phyloP scores from a whole-genome alignment of 2,113 vertebrate genomes.

The Crocuta crocuta region DNA sequence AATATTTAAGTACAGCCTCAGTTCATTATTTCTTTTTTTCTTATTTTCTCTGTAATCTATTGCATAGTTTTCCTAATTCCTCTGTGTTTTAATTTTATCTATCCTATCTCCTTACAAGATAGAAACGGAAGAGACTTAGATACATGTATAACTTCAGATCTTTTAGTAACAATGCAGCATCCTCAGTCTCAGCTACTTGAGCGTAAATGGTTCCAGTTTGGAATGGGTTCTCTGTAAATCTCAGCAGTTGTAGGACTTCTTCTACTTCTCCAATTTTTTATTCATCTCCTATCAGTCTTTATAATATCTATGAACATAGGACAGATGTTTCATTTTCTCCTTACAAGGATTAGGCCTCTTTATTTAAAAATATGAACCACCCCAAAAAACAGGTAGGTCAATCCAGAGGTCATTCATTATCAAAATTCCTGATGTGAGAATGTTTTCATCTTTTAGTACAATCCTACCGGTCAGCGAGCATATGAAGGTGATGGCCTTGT shows the following conservation, averaged over 20 bases:
- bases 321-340: background rate
- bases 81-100: slow-evolving; percentile 1
- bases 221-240: background rate
- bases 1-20: background rate
- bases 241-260: background rate
- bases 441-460: background rate
- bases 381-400: background rate
- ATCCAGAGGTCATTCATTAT: background rate
- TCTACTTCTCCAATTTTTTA: background rate
- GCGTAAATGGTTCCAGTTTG: background rate
- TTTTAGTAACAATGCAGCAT: background rate
- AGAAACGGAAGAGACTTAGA: background rate
- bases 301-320: background rate
- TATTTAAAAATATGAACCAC: background rate
- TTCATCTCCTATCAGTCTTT: background rate
- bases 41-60: background rate
- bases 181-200: background rate
- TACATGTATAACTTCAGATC: background rate
- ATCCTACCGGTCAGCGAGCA: background rate
- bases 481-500: background rate
- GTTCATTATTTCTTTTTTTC: background rate
- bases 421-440: background rate
- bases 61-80: background rate
- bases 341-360: background rate
- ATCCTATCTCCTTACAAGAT: background rate